Base-by-base conservation (phyloP, 2,888 invertebrate species). In the Leptopilina drosophilae region DNA sequence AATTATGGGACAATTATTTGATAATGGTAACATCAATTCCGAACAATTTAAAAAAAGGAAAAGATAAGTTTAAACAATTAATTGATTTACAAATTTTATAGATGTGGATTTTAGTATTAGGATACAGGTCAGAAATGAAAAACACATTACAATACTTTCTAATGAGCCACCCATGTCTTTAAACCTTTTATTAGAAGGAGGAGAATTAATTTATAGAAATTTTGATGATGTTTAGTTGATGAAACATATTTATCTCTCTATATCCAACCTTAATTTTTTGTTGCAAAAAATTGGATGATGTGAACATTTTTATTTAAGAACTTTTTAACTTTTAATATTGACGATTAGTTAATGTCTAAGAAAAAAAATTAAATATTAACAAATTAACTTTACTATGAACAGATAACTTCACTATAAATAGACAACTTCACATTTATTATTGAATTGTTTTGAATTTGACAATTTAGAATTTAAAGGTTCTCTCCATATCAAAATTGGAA, bases 171-270 rank as follows among this genome's bases (percentile, higher is more conserved):
- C n/a, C 5, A 59, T 59, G 59, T 59, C 59, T n/a, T 59, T 59
- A n/a, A 59, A 59, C 4, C n/a, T 7, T n/a, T 15, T 59, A n/a
- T 8, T 59, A 20, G 59, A 59, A 59, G 15, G 59, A 59, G 59
- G 59, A 59, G 59, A 59, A n/a, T 59, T 59, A 59, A 59, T 59
- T 59, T 59, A 15, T 59, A 59, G n/a, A 59, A 33, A 33, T 33
- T 33, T 33, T 33, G 33, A 33, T 33, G 33, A 33, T 33, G 33
- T 33, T 33, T 33, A 33, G 33, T 33, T 33, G 2, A 33, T 33
- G 33, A 4, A 33, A 33, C 33, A 33, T 33, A 33, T 33, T 33
- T 33, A 33, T 33, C n/a, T n/a, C n/a, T n/a, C n/a, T 62, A 62
- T 62, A 20, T 62, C 62, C 62, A 62, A 62, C 8, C 5, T 20